phyloP scores from a whole-genome alignment of 2,888 invertebrate species.

The Andrena minutula region DNA sequence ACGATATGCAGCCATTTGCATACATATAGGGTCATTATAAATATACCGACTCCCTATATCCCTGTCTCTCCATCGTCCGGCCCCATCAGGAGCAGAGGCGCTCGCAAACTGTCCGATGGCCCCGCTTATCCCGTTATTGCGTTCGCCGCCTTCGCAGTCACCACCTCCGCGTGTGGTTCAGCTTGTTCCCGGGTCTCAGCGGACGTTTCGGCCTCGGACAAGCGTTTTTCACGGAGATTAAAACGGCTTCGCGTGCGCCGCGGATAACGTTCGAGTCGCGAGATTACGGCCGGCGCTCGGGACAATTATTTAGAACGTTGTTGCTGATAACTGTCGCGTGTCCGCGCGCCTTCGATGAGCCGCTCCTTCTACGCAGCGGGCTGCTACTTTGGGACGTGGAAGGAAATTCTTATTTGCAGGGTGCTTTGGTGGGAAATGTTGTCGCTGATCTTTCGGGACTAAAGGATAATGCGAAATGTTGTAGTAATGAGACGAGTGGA shows the following conservation, averaged over 20 bases:
- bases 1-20: slow-evolving; percentile 85
- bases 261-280: background rate
- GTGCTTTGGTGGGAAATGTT: no score
- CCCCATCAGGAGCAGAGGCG: slow-evolving; percentile 78
- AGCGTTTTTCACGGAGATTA: slow-evolving; percentile 63
- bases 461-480: no score
- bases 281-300: slow-evolving; percentile 6
- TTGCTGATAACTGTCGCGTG: background rate
- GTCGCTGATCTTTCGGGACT: no score
- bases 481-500: no score
- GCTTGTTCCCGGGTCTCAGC: slow-evolving; percentile 57
- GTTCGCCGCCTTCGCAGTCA: slow-evolving; percentile 64
- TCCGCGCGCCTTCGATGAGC: background rate
- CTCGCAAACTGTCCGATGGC: slow-evolving; percentile 80
- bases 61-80: slow-evolving; percentile 78
- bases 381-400: no score
- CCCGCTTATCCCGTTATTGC: slow-evolving; percentile 83
- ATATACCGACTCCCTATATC: slow-evolving; percentile 79
- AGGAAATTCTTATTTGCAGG: no score
- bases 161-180: slow-evolving; percentile 47
- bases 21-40: slow-evolving; percentile 85
- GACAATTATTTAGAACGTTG: background rate
- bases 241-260: slow-evolving; percentile 22
- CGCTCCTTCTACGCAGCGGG: background rate
- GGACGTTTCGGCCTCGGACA: slow-evolving; percentile 54